These are phyloP conservation scores for Temnothorax curvispinosus DNA, from an alignment of 1,140 invertebrate genomes.

Conservation along the genomic window DNA sequence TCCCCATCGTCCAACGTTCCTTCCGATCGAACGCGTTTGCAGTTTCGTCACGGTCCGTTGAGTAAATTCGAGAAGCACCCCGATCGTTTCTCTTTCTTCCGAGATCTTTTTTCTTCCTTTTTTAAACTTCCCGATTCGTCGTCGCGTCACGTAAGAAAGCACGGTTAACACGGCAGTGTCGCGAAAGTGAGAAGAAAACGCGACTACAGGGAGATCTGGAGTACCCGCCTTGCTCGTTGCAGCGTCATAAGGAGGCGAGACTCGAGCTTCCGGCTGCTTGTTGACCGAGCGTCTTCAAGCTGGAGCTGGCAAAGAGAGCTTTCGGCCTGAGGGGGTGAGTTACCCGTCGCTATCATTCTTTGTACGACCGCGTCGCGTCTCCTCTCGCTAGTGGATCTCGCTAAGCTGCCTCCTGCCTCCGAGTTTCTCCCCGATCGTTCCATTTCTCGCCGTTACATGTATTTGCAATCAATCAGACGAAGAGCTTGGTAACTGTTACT, in stretches of 20 bases:
- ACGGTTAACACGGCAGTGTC: constrained; percentile 43
- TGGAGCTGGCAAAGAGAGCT: constrained; percentile 80
- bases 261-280: constrained; percentile 68
- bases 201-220: constrained; percentile 23
- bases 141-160: constrained; percentile 47
- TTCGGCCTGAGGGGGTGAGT: constrained; percentile 80
- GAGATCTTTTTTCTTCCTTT: constrained; percentile 2
- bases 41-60: constrained; percentile 29
- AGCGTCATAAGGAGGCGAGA: constrained; percentile 60
- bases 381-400: background rate
- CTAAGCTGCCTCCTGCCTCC: constrained; percentile 33
- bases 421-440: constrained; percentile 5
- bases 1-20: constrained; percentile 22
- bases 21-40: constrained; percentile 41
- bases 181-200: constrained; percentile 54
- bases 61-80: constrained; percentile 28
- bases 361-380: constrained; percentile 7
- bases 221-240: constrained; percentile 46
- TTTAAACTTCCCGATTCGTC: background rate
- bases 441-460: constrained; percentile 21
- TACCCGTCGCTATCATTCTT: constrained; percentile 58
- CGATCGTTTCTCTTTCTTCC: constrained; percentile 47
- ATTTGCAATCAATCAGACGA: constrained; percentile 34
- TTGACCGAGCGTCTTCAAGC: constrained; percentile 81
- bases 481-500: constrained; percentile 8